phyloP scores from a whole-genome alignment of 2,113 vertebrate genomes.

The Gadus macrocephalus region DNA sequence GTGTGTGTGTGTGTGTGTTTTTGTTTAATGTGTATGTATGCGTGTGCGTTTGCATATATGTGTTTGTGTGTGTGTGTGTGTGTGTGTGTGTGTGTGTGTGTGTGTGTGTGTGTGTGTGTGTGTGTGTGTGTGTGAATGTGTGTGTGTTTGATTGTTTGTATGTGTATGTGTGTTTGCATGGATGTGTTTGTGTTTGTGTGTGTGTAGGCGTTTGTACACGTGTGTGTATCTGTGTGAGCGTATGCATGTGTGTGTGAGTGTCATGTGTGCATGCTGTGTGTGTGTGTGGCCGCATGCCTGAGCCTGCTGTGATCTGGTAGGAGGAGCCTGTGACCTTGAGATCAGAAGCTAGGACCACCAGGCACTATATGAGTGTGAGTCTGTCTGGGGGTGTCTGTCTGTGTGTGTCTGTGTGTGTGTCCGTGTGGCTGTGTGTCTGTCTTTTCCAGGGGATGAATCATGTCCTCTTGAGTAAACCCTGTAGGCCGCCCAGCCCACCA shows the following conservation, averaged over 20 bases:
- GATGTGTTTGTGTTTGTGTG: background rate
- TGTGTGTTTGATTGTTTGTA: background rate
- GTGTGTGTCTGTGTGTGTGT: background rate
- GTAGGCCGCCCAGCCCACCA: background rate
- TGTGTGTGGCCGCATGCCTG: slow-evolving; percentile 1
- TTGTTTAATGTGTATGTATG: background rate
- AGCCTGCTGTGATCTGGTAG: slow-evolving; percentile 1
- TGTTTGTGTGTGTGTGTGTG: background rate
- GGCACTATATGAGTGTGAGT: background rate
- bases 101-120: slow-evolving; percentile 4
- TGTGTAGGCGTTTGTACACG: background rate
- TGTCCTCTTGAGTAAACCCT: background rate
- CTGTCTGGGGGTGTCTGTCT: background rate
- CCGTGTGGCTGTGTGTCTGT: background rate
- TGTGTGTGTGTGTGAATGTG: slow-evolving; percentile 7
- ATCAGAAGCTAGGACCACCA: background rate
- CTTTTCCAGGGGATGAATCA: background rate
- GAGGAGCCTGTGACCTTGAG: background rate
- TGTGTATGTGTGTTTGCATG: background rate
- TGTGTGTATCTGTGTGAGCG: slow-evolving; percentile 47
- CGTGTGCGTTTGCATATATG: background rate
- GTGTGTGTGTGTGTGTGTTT: slow-evolving; percentile 5
- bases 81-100: slow-evolving; percentile 3
- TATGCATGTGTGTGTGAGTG: slow-evolving; percentile 32
- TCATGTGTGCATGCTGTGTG: slow-evolving; percentile 27